Base-by-base conservation (phyloP, 2,113 vertebrate species). In the Pan paniscus region DNA sequence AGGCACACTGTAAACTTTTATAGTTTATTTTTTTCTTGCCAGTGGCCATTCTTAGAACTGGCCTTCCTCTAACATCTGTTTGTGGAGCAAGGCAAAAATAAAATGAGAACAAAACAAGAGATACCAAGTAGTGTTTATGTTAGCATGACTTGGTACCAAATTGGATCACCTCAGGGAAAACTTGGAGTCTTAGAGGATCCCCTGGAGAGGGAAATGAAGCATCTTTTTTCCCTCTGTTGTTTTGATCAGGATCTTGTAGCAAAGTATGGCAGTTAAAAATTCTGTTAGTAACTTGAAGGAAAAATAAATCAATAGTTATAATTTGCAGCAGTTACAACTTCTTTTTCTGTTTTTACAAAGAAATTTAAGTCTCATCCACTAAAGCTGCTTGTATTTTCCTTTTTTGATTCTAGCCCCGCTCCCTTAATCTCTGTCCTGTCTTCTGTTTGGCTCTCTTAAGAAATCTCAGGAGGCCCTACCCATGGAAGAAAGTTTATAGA, bases 311-410 rank as follows among this genome's bases (percentile, higher is more conserved):
- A 35, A 8, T 46, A 73, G 17, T 61, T 52, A 38, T 52, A 57
- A 22, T 59, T 40, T 67, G 4, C 27, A 67, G 17, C 75, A 13
- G 57, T 85, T 95, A 40, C n/a, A 52, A 40, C 89, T 96, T 70
- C 22, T 80, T 84, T 97, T 90, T 94, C 17, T 96, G 1, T 83
- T 76, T 97, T 97, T 17, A 72, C 8, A 86, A 83, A 70, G 40
- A 35, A 96, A 64, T 0, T 82, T 96, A 97, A 73, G 11, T 57
- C 90, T 82, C 2, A 22, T 90, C 13, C 17, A 75, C 5, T 35
- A 38, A 89, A 52, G 18, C 46, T 96, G 61, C 27, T 83, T 43
- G 25, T 83, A 61, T 96, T 87, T 46, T 86, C 23, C 46, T 79
- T 73, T 73, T 52, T 55, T 18, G 67, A 80, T 70, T 6, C 23